Conservation (phyloP, 2,113 vertebrate species). For the Oryctolagus cuniculus region DNA sequence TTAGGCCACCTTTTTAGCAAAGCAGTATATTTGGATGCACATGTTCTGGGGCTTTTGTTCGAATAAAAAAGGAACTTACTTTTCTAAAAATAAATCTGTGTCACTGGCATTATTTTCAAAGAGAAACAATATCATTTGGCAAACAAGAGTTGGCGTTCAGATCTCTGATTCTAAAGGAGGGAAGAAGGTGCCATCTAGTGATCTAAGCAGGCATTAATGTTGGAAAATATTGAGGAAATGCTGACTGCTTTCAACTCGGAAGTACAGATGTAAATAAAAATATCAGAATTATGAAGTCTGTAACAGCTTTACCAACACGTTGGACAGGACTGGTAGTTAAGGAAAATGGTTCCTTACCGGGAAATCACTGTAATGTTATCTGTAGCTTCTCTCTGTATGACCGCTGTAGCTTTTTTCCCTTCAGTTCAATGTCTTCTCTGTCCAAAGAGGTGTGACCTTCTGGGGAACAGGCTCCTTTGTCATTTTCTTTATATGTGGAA, state of each 20-base stretch:
- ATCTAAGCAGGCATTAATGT: background rate
- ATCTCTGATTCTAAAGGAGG: background rate
- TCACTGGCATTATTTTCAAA: background rate
- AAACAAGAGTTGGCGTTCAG: background rate
- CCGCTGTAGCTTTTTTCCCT: background rate
- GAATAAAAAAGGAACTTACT: background rate
- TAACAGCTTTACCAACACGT: background rate
- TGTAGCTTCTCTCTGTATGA: background rate
- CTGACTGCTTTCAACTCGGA: background rate
- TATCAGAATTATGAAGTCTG: background rate
- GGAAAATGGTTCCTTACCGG: background rate
- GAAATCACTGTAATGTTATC: background rate
- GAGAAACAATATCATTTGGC: background rate
- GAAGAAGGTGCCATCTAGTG: background rate
- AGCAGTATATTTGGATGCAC: background rate
- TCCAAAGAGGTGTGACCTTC: background rate
- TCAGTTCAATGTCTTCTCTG: background rate
- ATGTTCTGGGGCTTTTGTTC: background rate
- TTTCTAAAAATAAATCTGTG: background rate
- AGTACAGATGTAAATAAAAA: background rate
- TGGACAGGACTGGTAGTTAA: background rate
- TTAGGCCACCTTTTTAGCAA: background rate
- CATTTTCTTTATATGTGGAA: background rate
- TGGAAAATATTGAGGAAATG: background rate
- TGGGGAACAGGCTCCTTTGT: background rate